Conservation (phyloP, 2,113 vertebrate species). For the Brachyhypopomus occidentalis region DNA sequence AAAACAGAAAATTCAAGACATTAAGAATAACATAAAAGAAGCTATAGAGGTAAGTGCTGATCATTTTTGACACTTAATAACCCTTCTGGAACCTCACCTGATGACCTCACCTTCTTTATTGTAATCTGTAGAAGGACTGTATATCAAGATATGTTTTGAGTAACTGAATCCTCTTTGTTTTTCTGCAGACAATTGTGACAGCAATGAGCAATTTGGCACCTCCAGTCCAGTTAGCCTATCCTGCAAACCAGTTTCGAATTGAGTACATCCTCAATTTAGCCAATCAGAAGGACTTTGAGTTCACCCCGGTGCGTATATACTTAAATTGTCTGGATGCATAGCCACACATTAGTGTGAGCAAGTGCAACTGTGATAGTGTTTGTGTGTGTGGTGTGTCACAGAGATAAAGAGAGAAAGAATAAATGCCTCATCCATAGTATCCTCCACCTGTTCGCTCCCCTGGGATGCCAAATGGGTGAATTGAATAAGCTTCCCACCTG, state of each 20-base stretch:
- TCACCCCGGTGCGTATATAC: slow-evolving; percentile 83
- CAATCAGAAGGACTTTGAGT: slow-evolving; percentile 95
- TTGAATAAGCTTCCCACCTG: slow-evolving; percentile 72
- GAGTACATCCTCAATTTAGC: slow-evolving; percentile 91
- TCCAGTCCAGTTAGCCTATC: slow-evolving; percentile 90
- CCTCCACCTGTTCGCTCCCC: slow-evolving; percentile 54
- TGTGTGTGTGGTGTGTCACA: too few relatives aligned
- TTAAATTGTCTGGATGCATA: neutral
- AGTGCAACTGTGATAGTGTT: too few relatives aligned
- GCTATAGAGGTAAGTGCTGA: slow-evolving; percentile 91
- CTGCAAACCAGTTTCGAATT: slow-evolving; percentile 91
- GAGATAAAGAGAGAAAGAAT: neutral
- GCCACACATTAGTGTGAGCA: too few relatives aligned
- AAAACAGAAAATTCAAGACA: slow-evolving; percentile 97
- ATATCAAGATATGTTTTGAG: neutral
- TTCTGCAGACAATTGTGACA: slow-evolving; percentile 88
- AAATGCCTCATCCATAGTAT: neutral
- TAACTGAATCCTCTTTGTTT: slow-evolving; percentile 27
- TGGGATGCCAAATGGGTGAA: slow-evolving; percentile 62
- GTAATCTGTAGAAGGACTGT: neutral
- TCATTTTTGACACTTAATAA: neutral
- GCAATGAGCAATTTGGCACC: slow-evolving; percentile 93
- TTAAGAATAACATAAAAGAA: slow-evolving; percentile 99
- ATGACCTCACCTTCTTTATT: neutral
- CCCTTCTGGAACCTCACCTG: neutral